Conservation (phyloP, 2,797 vertebrate genomes). For the Pipistrellus pygmaeus region DNA sequence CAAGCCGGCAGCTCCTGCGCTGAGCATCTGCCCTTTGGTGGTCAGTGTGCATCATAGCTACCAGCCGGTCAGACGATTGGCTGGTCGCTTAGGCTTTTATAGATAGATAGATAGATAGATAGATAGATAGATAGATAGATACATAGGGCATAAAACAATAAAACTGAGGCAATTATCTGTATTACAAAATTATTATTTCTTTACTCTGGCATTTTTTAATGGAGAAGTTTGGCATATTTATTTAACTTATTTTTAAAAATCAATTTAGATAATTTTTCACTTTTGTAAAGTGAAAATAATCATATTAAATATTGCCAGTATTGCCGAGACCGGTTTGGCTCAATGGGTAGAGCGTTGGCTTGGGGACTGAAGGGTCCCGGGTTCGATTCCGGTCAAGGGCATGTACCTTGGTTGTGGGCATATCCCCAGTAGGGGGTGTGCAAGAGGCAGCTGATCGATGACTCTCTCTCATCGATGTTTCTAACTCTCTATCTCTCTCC, state of each 20-base stretch:
- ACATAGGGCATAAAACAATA: not conserved
- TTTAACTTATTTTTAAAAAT: not conserved
- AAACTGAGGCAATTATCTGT: not conserved
- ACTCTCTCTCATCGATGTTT: no score
- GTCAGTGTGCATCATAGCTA: no score
- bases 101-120: not conserved
- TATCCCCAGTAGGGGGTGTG: no score
- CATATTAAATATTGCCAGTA: not conserved
- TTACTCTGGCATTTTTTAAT: conserved; percentile 18
- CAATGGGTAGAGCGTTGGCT: no score
- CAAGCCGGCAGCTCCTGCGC: no score
- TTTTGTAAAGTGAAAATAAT: conserved; percentile 45
- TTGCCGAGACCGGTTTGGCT: no score
- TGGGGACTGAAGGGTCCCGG: no score
- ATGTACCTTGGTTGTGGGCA: no score
- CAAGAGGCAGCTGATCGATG: no score
- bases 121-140: not conserved
- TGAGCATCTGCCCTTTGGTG: no score
- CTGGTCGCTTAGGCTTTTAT: not conserved
- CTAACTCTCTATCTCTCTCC: no score
- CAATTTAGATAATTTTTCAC: conserved; percentile 26
- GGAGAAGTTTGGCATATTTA: not conserved
- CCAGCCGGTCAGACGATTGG: not conserved
- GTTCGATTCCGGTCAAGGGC: no score
- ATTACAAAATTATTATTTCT: conserved; percentile 22